Conservation (phyloP, 2,113 vertebrate species). For the Sula dactylatra region DNA sequence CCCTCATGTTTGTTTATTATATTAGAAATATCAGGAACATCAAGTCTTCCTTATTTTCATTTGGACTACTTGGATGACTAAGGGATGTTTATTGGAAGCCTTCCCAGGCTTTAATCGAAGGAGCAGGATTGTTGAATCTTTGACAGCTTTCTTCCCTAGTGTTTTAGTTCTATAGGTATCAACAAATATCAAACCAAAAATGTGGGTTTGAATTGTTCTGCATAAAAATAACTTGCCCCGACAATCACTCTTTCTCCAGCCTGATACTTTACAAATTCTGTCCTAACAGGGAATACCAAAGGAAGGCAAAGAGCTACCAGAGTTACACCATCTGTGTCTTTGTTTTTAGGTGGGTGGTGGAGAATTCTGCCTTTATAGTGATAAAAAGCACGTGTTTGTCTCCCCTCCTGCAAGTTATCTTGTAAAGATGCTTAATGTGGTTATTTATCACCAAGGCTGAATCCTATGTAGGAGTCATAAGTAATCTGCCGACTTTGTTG, state of each 20-base stretch:
- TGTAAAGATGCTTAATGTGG: neutral
- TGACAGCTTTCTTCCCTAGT: conserved; percentile 28
- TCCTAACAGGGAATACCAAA: neutral
- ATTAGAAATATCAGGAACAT: conserved; percentile 43
- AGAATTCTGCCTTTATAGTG: neutral
- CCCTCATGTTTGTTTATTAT: conserved; percentile 19
- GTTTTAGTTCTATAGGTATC: conserved; percentile 26
- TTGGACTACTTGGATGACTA: conserved; percentile 38
- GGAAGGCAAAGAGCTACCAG: neutral
- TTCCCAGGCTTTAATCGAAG: conserved; percentile 37
- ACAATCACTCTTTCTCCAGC: neutral
- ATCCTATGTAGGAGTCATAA: neutral
- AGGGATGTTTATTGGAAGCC: conserved; percentile 49
- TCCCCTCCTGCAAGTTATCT: neutral
- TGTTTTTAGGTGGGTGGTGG: neutral
- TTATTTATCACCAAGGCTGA: neutral
- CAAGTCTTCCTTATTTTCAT: conserved; percentile 36
- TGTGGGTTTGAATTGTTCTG: neutral
- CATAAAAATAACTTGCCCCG: neutral
- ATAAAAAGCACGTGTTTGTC: neutral
- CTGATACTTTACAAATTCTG: neutral
- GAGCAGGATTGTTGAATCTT: conserved; percentile 24
- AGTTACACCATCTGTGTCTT: neutral
- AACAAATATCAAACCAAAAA: conserved; percentile 27
- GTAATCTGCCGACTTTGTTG: neutral